These are phyloP conservation scores for Ricordea florida DNA, from an alignment of 92 coral and sea anemone genomes.

Conservation along the genomic window DNA sequence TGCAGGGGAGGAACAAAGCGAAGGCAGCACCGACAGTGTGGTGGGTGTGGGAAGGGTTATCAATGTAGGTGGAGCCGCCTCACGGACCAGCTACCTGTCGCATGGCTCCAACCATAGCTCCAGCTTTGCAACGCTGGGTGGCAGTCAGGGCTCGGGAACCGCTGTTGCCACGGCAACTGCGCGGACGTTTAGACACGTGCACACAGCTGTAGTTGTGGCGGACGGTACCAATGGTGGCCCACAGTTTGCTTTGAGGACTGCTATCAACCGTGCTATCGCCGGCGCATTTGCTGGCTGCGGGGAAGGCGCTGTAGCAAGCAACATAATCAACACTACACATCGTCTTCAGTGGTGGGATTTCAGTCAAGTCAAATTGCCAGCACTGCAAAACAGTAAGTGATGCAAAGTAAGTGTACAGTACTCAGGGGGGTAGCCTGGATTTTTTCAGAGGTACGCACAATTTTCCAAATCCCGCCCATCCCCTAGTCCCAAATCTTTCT, in stretches of 20 bases:
- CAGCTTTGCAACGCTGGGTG: conserved; percentile 57
- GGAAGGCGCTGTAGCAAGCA: conserved; percentile 89
- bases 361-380: conserved; percentile 65
- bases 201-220: conserved; percentile 81
- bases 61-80: conserved; percentile 63
- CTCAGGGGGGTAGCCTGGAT: not conserved
- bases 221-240: conserved; percentile 82
- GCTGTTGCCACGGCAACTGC: conserved; percentile 94
- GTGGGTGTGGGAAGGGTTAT: conserved; percentile 74
- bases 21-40: conserved; percentile 16
- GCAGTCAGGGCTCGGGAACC: conserved; percentile 72
- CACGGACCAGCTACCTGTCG: conserved; percentile 59
- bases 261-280: conserved; percentile 88
- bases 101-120: conserved; percentile 67
- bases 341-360: conserved; percentile 98
- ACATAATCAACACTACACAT: conserved; percentile 86
- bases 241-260: conserved; percentile 82
- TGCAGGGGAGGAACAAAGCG: not conserved
- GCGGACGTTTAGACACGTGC: conserved; percentile 85
- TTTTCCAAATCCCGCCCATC: too few species aligned
- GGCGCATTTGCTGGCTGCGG: conserved; percentile 95
- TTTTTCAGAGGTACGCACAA: too few species aligned
- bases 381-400: conserved; percentile 70
- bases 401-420: not conserved
- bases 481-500: too few species aligned